Base-by-base conservation (phyloP, 2,888 invertebrate genomes). In the Stomorhina lunata region DNA sequence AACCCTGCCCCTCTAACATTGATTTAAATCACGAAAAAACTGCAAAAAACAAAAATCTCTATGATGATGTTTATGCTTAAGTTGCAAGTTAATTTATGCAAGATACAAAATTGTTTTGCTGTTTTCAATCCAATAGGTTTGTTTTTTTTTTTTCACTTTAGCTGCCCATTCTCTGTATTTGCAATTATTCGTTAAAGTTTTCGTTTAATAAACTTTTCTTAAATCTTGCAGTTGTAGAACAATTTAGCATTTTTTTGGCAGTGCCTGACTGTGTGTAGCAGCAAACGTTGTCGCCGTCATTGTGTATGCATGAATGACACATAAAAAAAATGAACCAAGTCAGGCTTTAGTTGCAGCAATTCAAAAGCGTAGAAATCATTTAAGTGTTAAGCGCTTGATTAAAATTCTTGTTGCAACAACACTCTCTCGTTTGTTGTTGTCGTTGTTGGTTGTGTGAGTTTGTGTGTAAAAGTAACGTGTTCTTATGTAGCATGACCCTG, bases 341-440 rank as follows among this genome's bases (percentile, higher is more conserved):
- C 65, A 71, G 75, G 79, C 78, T 75, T 73, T 48, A 29, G 59
- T 20, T 25, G 66, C 63, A 29, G 37, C 61, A 29, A 53, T 80
- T 69, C 57, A 68, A 78, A 81, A 78, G 78, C 81, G 69, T 75
- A 79, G 75, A 82, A 82, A 79, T 79, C 82, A 71, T 82, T 82
- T 82, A 82, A 82, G 88, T 89, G 88, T 88, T 89, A 89, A 89
- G 88, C 89, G 89, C 87, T 89, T 89, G 89, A 89, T 89, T 89
- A 89, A 89, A 89, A 89, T 90, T 89, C 89, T 89, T 89, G 89
- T 89, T 89, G 86, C 86, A 87, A 86, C 89, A 89, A 90, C 89
- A 90, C 90, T 89, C 89, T 73, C 20, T 86, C 81, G 80, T 69
- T 55, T 53, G n/a, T 22, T 12, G 17, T 17, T 61, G 2, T 20